Evolutionary conservation across 2,113 vertebrate genomes (phyloP).

Genomic region (Arenaria interpres): DNA sequence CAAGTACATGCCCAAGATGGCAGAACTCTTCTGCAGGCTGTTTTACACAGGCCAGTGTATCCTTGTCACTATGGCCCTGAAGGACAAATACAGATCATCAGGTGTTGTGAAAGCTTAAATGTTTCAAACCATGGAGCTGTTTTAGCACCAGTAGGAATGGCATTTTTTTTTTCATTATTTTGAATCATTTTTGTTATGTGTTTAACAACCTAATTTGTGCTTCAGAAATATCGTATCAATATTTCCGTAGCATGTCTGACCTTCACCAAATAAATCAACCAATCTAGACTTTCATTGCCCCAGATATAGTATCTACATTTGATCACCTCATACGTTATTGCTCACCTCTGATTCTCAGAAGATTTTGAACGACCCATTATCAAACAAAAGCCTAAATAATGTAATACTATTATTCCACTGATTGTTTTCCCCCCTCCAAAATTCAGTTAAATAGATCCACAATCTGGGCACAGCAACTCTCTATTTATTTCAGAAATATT

Average conservation of each 20-base stretch:
- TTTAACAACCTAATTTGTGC: neutral
- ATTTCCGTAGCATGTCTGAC: neutral
- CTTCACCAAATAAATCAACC: neutral
- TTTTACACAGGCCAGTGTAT: rapidly evolving
- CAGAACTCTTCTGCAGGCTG: neutral
- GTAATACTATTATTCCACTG: neutral
- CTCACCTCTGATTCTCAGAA: neutral
- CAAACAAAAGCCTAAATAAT: neutral
- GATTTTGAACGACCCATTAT: neutral
- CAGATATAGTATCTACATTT: neutral
- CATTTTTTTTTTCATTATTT: neutral
- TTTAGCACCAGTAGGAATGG: neutral
- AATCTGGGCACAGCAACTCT: rapidly evolving
- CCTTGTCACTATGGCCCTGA: neutral
- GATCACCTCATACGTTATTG: slow-evolving; percentile 23
- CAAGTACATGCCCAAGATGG: neutral
- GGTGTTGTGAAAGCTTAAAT: neutral
- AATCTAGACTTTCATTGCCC: neutral
- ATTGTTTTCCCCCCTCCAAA: neutral
- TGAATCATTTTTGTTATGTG: neutral
- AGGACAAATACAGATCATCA: neutral
- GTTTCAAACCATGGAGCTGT: neutral
- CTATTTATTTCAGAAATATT: neutral
- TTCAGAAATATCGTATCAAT: neutral
- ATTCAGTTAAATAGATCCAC: neutral